Percentiles rank a stretch among this genome's conserved stretches.
These are phyloP conservation scores for Carcharodon carcharias DNA, from an alignment of 2,797 vertebrate species.

Conservation along the genomic window DNA sequence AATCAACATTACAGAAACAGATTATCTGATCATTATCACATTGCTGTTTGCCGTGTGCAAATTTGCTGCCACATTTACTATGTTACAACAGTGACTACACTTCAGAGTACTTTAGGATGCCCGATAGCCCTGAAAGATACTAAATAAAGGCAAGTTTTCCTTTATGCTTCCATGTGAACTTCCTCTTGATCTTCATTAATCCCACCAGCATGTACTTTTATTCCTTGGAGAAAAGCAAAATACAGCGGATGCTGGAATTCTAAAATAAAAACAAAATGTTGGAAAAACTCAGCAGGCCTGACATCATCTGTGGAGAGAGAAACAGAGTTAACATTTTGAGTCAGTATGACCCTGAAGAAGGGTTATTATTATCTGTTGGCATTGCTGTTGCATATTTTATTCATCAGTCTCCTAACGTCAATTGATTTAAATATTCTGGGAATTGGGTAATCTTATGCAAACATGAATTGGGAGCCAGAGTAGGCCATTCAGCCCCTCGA, in stretches of 20 bases:
- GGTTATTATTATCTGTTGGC: not conserved
- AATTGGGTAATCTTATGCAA: not conserved
- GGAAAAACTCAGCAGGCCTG: too few relatives aligned
- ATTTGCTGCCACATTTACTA: not conserved
- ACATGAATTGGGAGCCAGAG: too few relatives aligned
- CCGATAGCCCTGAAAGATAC: not conserved
- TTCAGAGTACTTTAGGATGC: not conserved
- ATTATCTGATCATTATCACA: too few relatives aligned
- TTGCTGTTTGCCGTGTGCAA: too few relatives aligned
- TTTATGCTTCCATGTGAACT: not conserved
- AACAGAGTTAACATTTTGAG: too few relatives aligned
- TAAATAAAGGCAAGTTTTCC: not conserved
- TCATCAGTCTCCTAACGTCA: not conserved
- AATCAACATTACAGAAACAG: too few relatives aligned
- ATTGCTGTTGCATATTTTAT: not conserved
- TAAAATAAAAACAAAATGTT: too few relatives aligned
- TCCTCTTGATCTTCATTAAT: not conserved
- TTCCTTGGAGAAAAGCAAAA: not conserved
- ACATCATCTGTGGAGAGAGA: too few relatives aligned
- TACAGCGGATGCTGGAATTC: too few relatives aligned
- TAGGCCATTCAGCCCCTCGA: too few relatives aligned
- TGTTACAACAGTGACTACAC: not conserved
- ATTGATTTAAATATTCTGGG: not conserved
- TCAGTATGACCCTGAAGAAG: too few relatives aligned
- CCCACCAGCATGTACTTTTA: not conserved